Percentiles rank a stretch among this genome's conserved stretches.
Conservation (phyloP, 2,797 vertebrate species). For the Chrosomus eos region DNA sequence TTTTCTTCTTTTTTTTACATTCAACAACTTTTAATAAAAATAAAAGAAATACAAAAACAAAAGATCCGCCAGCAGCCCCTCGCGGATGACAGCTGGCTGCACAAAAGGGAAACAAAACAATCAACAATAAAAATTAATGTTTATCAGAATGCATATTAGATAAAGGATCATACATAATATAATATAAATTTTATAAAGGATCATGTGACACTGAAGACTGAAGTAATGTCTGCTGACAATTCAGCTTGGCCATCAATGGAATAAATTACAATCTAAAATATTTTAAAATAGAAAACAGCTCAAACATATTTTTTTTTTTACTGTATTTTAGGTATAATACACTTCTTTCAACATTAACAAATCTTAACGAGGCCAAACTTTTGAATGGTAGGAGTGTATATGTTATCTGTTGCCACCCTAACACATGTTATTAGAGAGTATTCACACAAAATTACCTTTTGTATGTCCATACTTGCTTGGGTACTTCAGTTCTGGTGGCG, state of each 20-base stretch:
- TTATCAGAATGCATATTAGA: background rate
- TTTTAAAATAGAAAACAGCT: too few relatives aligned
- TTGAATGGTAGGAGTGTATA: background rate
- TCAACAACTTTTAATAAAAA: too few relatives aligned
- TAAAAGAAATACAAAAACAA: too few relatives aligned
- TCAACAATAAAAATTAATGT: too few relatives aligned
- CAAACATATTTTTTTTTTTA: background rate
- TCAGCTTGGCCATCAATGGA: too few relatives aligned
- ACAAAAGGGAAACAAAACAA: too few relatives aligned
- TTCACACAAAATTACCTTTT: constrained; percentile 82
- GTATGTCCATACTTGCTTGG: constrained; percentile 80
- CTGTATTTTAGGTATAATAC: background rate
- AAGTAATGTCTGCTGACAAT: too few relatives aligned
- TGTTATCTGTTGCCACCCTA: background rate
- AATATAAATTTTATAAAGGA: background rate
- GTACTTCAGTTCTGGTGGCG: constrained; percentile 75
- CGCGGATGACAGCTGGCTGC: too few relatives aligned
- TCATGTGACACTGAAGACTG: background rate
- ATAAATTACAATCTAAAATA: too few relatives aligned
- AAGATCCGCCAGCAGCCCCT: too few relatives aligned
- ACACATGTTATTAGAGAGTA: background rate
- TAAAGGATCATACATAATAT: background rate
- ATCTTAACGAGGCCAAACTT: background rate
- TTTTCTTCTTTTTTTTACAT: too few relatives aligned
- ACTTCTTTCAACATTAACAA: background rate